Conservation (phyloP, 2,888 invertebrate genomes). For the Phalangium opilio region DNA sequence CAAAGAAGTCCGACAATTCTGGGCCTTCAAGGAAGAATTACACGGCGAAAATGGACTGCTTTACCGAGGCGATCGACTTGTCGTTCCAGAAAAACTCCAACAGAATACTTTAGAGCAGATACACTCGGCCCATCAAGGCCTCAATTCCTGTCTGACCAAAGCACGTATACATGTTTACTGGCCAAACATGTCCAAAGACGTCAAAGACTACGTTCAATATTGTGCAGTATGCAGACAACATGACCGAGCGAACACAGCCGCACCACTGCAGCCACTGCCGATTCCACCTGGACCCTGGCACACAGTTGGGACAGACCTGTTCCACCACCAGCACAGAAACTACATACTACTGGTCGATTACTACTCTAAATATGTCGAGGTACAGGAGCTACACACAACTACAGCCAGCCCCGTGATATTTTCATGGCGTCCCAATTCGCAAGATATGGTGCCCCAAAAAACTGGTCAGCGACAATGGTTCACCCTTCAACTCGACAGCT, state of each 20-base stretch:
- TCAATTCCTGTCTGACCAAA: slow-evolving; percentile 2
- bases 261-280: background rate
- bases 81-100: background rate
- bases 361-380: slow-evolving; percentile 4
- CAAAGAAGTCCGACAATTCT: background rate
- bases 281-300: slow-evolving; percentile 5
- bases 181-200: slow-evolving; percentile 1
- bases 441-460: slow-evolving; percentile 1
- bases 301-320: slow-evolving; percentile 1
- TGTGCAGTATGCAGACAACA: slow-evolving; percentile 2
- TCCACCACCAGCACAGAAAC: background rate
- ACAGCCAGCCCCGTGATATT: slow-evolving; percentile 2
- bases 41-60: slow-evolving; percentile 4
- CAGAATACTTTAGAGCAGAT: background rate
- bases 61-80: slow-evolving; percentile 4
- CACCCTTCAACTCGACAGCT: slow-evolving; percentile 2
- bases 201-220: slow-evolving; percentile 1
- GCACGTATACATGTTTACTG: slow-evolving; percentile 6
- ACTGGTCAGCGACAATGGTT: background rate
- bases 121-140: slow-evolving; percentile 5
- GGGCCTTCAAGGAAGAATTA: slow-evolving; percentile 3
- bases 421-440: slow-evolving; percentile 3
- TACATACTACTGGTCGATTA: slow-evolving; percentile 6
- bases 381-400: background rate
- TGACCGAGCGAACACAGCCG: slow-evolving; percentile 1